Evolutionary conservation across 2,888 invertebrate species (phyloP), one percentile per base, ranked within the genome.

Genomic region (Chirona hameri): DNA sequence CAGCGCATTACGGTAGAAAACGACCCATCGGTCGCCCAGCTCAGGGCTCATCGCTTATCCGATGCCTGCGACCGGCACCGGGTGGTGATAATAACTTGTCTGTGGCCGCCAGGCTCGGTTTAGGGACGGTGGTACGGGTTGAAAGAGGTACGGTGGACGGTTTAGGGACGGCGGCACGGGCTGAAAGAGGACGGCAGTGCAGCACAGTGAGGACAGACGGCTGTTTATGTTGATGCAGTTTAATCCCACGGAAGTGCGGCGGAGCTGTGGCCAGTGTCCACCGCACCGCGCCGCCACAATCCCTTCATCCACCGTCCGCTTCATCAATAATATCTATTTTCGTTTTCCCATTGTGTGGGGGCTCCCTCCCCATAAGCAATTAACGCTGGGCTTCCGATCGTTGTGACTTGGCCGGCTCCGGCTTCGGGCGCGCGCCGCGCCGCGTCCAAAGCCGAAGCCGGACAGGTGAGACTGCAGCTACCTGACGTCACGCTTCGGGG

Each of bases 301-400:
- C 72, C 72, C 72, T 29, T 72, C 72, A 31, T 31, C 7, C 72
- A 52, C 15, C 5, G 52, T 9, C 72, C 72, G 72, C 72, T 31
- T 72, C 72, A 72, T 72, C 72, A 72, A 72, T 72, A 72, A 72
- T 72, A 72, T 72, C 72, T 72, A 72, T 72, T 72, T 72, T 72
- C 72, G 72, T 31, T 72, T 60, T 29, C 72, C 72, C 72, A 72
- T 31, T 72, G 72, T 72, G 10, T 14, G 31, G 18, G 15, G 72
- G 15, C 72, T 72, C 72, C 29, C 72, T 72, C 31, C 72, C 72
- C 1, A 31, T 5, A 10, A 27, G 29, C 72, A 72, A 72, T 72
- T 72, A 72, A 10, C 18, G 72, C 72, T 72, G 72, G 14, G 18
- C 72, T 72, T 72, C 72, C 72, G 72, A 72, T 72, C 31, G 31